Conservation (phyloP, 1,140 invertebrate species). For the Papilio polyxenes region DNA sequence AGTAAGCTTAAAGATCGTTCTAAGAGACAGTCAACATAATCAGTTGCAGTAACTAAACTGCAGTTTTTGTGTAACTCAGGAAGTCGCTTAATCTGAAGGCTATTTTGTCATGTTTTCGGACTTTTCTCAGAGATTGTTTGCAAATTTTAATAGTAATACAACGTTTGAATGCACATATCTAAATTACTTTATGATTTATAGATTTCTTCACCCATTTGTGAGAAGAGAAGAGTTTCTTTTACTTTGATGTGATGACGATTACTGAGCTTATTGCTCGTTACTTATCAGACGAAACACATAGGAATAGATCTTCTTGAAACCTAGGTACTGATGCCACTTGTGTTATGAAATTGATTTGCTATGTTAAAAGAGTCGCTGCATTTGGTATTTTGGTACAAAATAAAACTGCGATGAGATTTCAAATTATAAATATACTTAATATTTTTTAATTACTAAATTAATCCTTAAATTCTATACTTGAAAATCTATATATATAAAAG, state of each 20-base stretch:
- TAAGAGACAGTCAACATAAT: background rate
- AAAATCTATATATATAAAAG: constrained; percentile 30
- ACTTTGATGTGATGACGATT: background rate
- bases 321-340: too few relatives aligned
- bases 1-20: too few relatives aligned
- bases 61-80: constrained; percentile 5
- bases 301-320: too few relatives aligned
- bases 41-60: background rate
- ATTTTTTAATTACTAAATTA: too few relatives aligned
- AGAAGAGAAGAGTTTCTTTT: background rate
- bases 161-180: background rate
- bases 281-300: background rate
- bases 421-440: too few relatives aligned
- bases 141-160: background rate
- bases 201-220: background rate
- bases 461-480: background rate
- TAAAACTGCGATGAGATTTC: too few relatives aligned
- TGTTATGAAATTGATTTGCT: too few relatives aligned
- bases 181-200: background rate
- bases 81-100: constrained; percentile 14
- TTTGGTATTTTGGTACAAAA: too few relatives aligned
- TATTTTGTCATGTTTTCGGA: background rate
- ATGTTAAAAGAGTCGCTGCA: too few relatives aligned
- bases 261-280: background rate
- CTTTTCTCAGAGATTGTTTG: background rate